Conservation (phyloP, 2,113 vertebrate genomes). For the Menura novaehollandiae region DNA sequence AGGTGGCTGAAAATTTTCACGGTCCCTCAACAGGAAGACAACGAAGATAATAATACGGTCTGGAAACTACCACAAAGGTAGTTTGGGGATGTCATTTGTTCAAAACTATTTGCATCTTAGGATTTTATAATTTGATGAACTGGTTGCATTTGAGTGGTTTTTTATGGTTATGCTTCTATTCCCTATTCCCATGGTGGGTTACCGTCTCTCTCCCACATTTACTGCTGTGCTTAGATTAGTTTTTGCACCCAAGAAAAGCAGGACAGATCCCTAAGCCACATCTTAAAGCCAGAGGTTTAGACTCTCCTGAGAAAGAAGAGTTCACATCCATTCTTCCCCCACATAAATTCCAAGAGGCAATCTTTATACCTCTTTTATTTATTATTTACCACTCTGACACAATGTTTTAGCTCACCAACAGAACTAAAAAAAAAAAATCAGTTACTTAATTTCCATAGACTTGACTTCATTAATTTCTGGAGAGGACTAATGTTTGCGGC, state of each 20-base stretch:
- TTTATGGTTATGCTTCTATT: neutral
- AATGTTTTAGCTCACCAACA: neutral
- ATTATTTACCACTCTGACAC: neutral
- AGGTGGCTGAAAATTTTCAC: neutral
- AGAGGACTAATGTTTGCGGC: neutral
- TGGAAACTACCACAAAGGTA: neutral
- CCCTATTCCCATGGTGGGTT: fast-evolving
- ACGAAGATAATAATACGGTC: neutral
- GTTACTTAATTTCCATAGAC: neutral
- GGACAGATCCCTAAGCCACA: neutral
- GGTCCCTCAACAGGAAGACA: neutral
- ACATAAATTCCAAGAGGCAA: neutral
- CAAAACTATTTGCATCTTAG: neutral
- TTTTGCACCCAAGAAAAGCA: neutral
- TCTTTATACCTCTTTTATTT: neutral
- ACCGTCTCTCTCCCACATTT: neutral
- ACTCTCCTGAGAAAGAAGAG: neutral
- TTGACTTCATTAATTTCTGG: neutral
- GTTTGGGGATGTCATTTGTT: neutral
- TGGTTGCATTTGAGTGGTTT: fast-evolving
- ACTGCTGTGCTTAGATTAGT: neutral
- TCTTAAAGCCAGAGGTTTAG: neutral
- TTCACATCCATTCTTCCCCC: neutral
- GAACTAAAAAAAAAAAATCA: neutral
- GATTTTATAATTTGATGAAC: neutral